Base-by-base conservation (phyloP, 2,113 vertebrate genomes). In the Rhegmatorhina hoffmannsi region DNA sequence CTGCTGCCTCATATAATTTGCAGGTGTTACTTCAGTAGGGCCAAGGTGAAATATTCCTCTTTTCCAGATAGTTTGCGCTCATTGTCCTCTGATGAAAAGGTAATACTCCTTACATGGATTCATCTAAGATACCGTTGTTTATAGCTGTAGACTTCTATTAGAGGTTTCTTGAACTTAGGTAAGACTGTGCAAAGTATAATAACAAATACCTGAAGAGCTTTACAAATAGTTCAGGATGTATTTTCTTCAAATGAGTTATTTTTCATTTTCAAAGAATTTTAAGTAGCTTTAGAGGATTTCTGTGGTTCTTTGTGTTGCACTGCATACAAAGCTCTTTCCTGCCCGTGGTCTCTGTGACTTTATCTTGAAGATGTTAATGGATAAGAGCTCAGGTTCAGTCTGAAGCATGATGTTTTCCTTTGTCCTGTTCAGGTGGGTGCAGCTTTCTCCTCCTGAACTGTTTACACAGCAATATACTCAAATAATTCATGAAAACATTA, bases 231-330 rank as follows among this genome's bases (percentile, higher is more conserved):
- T 81, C 60, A 90, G 64, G 13, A 60, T 7, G 17, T 40, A 56
- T 91, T 89, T 89, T 94, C 68, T 91, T 89, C 31, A 84, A 93
- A 52, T 0, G 1, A 17, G 13, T 76, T 77, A 84, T 94, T 94
- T 91, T 93, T 56, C 3, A 52, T 91, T 84, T 76, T 49, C 23
- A 50, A 95, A 83, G 23, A 87, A 91, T 95, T 92, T 89, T 84
- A 95, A 92, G 60, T 52, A 91, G 77, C 28, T 92, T 91, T 89
- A 79, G 52, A 82, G 21, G 62, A 89, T 91, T 89, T 36, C 36
- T 64, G 47, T 38, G 23, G 43, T 91, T 50, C 53, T 80, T 92
- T 85, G 74, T 91, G 62, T 85, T 62, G 12, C 11, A 17, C 23
- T 96, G 52, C 10, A 7, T 47, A 33, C 52, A 68, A 75, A 87